Percentiles rank a stretch among this genome's conserved stretches.
These are phyloP conservation scores for Myotis findleyi DNA, from an alignment of 2,797 vertebrate genomes.

Conservation along the genomic window DNA sequence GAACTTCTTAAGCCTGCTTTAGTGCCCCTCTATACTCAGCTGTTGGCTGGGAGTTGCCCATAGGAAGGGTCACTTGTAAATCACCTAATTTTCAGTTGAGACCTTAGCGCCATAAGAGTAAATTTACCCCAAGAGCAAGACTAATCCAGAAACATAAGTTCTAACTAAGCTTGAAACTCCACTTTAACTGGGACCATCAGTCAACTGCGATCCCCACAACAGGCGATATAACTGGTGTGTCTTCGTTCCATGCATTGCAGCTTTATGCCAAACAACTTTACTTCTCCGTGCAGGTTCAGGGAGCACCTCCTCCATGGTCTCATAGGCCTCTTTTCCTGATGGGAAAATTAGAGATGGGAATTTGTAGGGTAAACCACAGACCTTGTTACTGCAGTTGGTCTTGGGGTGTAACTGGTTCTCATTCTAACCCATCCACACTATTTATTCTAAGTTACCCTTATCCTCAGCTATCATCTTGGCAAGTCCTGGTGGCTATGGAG, in stretches of 20 bases:
- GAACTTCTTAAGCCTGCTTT: not conserved
- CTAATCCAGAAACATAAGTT: not conserved
- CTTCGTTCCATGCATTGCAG: not conserved
- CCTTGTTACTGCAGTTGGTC: not conserved
- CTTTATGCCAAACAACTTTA: not conserved
- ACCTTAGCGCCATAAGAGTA: not conserved
- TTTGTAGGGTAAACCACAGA: not conserved
- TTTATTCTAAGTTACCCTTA: slow-evolving; percentile 10
- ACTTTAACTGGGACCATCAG: not conserved
- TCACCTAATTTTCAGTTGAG: not conserved
- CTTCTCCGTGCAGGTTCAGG: not conserved
- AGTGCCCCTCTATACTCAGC: no score
- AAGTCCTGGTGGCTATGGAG: not conserved
- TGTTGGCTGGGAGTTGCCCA: no score
- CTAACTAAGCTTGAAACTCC: not conserved
- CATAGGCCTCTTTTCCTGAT: not conserved
- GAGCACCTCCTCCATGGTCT: not conserved
- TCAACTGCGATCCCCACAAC: not conserved
- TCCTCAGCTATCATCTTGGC: not conserved
- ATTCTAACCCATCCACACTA: not conserved
- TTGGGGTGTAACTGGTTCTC: not conserved
- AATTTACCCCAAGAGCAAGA: not conserved
- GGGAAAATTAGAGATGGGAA: not conserved
- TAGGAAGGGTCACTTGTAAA: not conserved
- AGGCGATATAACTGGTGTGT: not conserved